Conservation (phyloP, 2,797 vertebrate species). For the Carduelis carduelis region DNA sequence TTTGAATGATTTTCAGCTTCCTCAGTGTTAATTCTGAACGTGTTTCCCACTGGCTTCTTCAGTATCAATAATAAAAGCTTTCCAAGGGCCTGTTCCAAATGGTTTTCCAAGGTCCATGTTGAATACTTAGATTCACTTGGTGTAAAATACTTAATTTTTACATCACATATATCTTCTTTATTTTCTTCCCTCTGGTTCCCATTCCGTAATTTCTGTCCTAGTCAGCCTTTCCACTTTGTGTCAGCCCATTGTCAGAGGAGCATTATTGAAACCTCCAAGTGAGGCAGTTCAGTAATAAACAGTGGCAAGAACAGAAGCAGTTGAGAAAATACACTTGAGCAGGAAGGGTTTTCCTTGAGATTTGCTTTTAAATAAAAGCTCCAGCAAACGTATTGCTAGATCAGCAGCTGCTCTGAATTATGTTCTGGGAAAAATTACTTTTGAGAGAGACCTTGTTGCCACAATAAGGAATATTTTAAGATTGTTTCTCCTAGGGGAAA, state of each 20-base stretch:
- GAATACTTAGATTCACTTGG: background rate
- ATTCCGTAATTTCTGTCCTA: background rate
- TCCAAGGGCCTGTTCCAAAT: background rate
- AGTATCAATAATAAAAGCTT: background rate
- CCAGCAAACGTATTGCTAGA: background rate
- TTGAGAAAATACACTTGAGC: background rate
- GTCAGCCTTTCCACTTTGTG: background rate
- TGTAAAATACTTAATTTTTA: background rate
- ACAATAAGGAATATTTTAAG: background rate
- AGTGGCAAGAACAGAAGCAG: background rate
- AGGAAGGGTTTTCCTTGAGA: background rate
- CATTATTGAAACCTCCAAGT: background rate
- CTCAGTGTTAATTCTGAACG: background rate
- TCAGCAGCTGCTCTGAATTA: conserved; percentile 1
- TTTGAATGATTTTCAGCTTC: background rate
- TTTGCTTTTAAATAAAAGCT: background rate
- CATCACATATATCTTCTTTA: background rate
- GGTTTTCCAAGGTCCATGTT: background rate
- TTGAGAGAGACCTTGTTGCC: background rate
- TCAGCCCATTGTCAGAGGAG: background rate
- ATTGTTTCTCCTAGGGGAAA: background rate
- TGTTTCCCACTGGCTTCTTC: background rate
- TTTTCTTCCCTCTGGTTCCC: background rate
- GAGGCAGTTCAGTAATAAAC: background rate
- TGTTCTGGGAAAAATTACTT: background rate